These are phyloP conservation scores for Toxostoma redivivum DNA, from an alignment of 2,113 vertebrate genomes.

Conservation along the genomic window DNA sequence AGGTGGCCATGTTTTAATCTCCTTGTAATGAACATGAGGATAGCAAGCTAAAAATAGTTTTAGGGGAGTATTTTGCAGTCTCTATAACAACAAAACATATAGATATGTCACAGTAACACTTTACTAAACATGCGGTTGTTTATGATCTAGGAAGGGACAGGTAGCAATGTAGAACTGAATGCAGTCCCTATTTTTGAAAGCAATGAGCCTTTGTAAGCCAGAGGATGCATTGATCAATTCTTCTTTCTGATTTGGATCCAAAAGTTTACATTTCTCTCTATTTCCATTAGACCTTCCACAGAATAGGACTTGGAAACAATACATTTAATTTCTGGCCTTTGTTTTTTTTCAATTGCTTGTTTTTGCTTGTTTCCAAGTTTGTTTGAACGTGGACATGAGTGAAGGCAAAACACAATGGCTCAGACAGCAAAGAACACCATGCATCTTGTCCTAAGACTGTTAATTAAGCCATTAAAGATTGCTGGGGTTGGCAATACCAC, in stretches of 20 bases:
- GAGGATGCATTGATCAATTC: neutral
- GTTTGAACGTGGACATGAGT: neutral
- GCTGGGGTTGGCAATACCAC: neutral
- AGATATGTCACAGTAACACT: neutral
- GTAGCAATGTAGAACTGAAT: neutral
- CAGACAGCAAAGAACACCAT: neutral
- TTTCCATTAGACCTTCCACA: neutral
- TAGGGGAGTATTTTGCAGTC: neutral
- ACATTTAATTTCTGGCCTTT: neutral
- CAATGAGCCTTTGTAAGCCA: neutral
- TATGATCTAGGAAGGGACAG: neutral
- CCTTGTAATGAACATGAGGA: neutral
- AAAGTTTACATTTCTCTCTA: neutral
- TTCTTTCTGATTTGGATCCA: neutral
- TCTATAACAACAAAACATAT: neutral
- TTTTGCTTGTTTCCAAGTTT: neutral
- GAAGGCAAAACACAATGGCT: neutral
- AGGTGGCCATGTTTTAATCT: neutral
- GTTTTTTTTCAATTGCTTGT: neutral
- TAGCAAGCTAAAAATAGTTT: neutral
- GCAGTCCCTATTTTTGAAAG: neutral
- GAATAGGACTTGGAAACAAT: neutral
- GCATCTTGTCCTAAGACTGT: neutral
- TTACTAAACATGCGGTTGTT: neutral
- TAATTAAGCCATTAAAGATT: constrained; percentile 36